Evolutionary conservation across 2,113 vertebrate genomes (phyloP).

Genomic region (Sitta europaea): DNA sequence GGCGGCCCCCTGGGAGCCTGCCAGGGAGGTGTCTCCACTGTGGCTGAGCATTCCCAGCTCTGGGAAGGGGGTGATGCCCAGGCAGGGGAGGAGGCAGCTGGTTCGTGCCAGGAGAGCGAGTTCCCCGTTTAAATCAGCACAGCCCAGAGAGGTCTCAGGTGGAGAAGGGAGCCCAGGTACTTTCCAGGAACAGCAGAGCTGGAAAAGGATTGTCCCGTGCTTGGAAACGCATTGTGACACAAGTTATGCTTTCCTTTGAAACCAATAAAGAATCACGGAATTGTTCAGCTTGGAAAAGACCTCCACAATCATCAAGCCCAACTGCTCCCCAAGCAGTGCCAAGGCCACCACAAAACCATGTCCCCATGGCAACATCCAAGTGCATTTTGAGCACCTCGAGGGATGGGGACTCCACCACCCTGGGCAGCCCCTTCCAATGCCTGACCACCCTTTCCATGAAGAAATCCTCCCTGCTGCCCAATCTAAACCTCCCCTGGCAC

Average conservation of each 20-base stretch:
- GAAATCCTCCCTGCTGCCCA: not conserved
- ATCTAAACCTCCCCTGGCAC: not conserved
- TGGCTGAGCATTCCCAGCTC: accelerated
- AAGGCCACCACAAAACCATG: not conserved
- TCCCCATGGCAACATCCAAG: not conserved
- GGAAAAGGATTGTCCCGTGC: not conserved
- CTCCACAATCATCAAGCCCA: not conserved
- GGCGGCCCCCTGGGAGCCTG: not conserved
- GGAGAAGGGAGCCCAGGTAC: not conserved
- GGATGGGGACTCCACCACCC: too few species aligned
- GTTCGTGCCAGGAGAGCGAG: not conserved
- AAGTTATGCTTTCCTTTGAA: not conserved
- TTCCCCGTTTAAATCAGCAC: accelerated
- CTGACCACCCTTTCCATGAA: not conserved
- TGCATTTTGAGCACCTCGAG: not conserved
- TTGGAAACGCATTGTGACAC: accelerated
- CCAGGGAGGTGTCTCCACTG: accelerated
- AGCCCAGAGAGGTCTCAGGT: not conserved
- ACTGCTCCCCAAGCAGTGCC: not conserved
- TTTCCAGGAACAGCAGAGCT: not conserved
- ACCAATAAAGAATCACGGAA: accelerated
- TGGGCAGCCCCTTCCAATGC: not conserved
- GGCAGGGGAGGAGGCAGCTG: not conserved
- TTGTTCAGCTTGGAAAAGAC: not conserved
- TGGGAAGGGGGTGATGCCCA: accelerated